Base-by-base conservation (phyloP, 2,113 vertebrate genomes). In the Heterotis niloticus region DNA sequence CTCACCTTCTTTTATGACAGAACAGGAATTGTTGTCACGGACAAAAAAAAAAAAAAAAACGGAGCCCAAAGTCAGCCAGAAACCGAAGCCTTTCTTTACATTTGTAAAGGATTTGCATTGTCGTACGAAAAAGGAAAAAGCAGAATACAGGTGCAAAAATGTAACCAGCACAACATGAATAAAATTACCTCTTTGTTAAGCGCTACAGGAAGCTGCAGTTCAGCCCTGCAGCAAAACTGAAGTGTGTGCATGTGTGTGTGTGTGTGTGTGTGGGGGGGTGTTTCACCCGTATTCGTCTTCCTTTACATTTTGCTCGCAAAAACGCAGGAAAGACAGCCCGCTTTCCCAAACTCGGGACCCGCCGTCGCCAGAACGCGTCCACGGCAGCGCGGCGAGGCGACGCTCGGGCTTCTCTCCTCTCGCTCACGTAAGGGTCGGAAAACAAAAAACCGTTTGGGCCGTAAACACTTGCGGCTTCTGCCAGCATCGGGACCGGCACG, bases 401-500 rank as follows among this genome's bases (percentile, higher is more conserved):
- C 52, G 54, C 56, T n/a, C 51, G 20, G 20, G 52, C 24, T 14
- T 2, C 3, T 20, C 11, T 62, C 3, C 11, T 17, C 20, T 3
- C 59, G 13, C 59, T 62, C 14, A 62, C 59, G 20, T 62, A 16
- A 57, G 81, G 80, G 20, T 79, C 66, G 71, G 66, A 89, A 90
- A 91, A 86, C 80, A 88, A 87, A 91, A 76, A 80, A 83, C 88
- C 84, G 79, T 85, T 85, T 87, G 81, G 82, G 89, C 85, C 75
- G 87, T 79, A 87, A 91, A 89, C 86, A 87, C 71, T 81, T 78
- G 85, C 78, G 85, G 83, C 78, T 78, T 81, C n/a, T 83, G 85
- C 88, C 78, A 57, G 81, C 86, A 84, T 88, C 87, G 82, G 88
- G 89, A 89, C 86, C 77, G 85, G 90, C 88, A 83, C 87, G 82